A percentile compares a stretch with the other conserved stretches of the same genome.
Evolutionary conservation across 37 sponge, comb jelly and placozoan genomes (phyloP).

Genomic region (Aphrocallistes beatrix): DNA sequence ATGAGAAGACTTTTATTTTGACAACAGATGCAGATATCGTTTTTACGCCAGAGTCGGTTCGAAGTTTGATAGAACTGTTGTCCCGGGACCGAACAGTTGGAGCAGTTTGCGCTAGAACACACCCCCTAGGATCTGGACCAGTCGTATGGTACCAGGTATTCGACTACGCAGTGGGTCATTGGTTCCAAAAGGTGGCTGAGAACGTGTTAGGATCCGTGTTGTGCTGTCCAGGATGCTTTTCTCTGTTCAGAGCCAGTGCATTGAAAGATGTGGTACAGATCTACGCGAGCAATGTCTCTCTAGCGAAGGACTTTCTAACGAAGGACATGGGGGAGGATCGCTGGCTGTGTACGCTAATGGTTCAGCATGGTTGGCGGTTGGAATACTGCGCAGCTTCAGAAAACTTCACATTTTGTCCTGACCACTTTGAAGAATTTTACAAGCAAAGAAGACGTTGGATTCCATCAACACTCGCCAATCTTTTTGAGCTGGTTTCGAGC

Average conservation of each 20-base stretch:
- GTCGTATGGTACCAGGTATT: constrained; percentile 81
- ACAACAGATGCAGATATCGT: constrained; percentile 88
- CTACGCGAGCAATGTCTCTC: constrained; percentile 46
- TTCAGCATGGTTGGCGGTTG: constrained; percentile 66
- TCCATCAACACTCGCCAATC: constrained; percentile 76
- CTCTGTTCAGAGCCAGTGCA: constrained; percentile 61
- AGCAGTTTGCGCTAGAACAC: constrained; percentile 73
- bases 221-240: constrained; percentile 83
- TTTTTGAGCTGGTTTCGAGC: constrained; percentile 35
- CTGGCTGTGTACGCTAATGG: constrained; percentile 84
- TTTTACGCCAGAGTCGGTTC: constrained; percentile 59
- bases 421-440: constrained; percentile 65
- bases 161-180: constrained; percentile 77
- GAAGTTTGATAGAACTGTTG: constrained; percentile 55
- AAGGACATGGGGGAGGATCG: constrained; percentile 94
- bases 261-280: constrained; percentile 39
- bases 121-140: constrained; percentile 67
- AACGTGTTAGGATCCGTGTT: constrained; percentile 74
- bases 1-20: constrained; percentile 67
- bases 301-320: constrained; percentile 62
- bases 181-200: constrained; percentile 72
- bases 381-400: constrained; percentile 71
- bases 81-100: constrained; percentile 53
- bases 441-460: constrained; percentile 80
- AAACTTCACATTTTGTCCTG: constrained; percentile 64